Base-by-base conservation (phyloP, 2,113 vertebrate genomes). In the Alectura lathami region DNA sequence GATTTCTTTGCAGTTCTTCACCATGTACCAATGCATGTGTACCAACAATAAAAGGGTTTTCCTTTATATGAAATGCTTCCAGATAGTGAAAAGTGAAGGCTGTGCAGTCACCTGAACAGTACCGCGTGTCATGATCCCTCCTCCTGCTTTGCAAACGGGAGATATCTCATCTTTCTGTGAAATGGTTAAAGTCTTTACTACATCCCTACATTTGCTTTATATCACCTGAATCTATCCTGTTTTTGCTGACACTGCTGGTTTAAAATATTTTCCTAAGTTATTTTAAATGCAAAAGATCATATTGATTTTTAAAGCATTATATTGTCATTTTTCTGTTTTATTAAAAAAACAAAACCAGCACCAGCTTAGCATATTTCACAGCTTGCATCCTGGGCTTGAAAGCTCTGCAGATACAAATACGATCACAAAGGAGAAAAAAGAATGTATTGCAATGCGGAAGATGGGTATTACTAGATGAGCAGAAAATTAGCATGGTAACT, bases 401-500 rank as follows among this genome's bases (percentile, higher is more conserved):
- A 93, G 57, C 62, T 79, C 59, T 92, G 51, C 66, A 94, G 48
- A 85, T 85, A 82, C 53, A 95, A 94, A 89, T 81, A 50, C 5
- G 29, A 83, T 91, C 73, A 86, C 38, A 57, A 66, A 78, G 17
- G 48, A 86, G 43, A n/a, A 60, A 36, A 81, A 77, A 77, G 9
- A 1, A 0, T 0, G 0, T 80, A 59, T 40, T 89, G 76, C 79
- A 94, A 96, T 91, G 74, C 79, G 89, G 88, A 91, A 72, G 43
- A 72, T 63, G 2, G 4, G 53, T 86, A 62, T 91, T 91, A 81
- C 51, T 88, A 68, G 60, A 94, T 90, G 88, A 88, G 57, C 91
- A 80, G 86, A 93, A 97, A 97, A 96, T 94, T 93, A 95, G 76
- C 88, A 78, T n/a, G 9, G 77, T 76, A 87, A 66, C 88, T 95